Percentiles rank a stretch among this genome's conserved stretches.
phyloP scores from a whole-genome alignment of 2,888 invertebrate species.

The Pammene fasciana region DNA sequence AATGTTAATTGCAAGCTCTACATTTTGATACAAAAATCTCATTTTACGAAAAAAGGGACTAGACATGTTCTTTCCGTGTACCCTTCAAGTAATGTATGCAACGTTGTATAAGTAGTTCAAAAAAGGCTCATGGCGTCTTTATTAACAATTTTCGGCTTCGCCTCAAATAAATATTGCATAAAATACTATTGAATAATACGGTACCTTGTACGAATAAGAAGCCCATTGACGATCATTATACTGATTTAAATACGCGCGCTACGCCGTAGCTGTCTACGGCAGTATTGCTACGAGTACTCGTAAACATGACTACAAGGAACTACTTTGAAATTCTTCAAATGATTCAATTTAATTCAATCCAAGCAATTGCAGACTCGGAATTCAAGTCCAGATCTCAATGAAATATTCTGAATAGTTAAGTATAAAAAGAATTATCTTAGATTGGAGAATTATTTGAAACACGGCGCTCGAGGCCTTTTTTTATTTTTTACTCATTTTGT shows the following conservation, averaged over 20 bases:
- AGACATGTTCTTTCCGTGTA: no score
- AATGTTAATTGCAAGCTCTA: no score
- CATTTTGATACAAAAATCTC: no score
- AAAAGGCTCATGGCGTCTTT: no score
- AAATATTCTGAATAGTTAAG: constrained; percentile 32
- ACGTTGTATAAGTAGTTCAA: no score
- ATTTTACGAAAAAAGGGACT: no score
- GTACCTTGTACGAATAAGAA: no score
- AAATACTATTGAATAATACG: no score
- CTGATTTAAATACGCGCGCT: constrained; percentile 13
- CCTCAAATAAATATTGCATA: no score
- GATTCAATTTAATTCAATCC: constrained; percentile 24
- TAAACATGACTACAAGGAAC: constrained; percentile 23
- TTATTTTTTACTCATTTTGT: constrained; percentile 46
- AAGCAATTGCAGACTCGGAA: constrained; percentile 25
- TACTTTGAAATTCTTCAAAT: constrained; percentile 5
- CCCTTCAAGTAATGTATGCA: no score
- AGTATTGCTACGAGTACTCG: constrained; percentile 21
- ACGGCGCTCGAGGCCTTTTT: constrained; percentile 48
- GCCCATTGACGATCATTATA: no score
- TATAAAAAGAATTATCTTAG: constrained; percentile 38
- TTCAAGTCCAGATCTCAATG: constrained; percentile 23
- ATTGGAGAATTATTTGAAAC: constrained; percentile 53
- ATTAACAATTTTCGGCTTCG: no score
- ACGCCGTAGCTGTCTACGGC: constrained; percentile 37